phyloP scores from a whole-genome alignment of 2,888 invertebrate genomes.

The Deladenus siricidicola region DNA sequence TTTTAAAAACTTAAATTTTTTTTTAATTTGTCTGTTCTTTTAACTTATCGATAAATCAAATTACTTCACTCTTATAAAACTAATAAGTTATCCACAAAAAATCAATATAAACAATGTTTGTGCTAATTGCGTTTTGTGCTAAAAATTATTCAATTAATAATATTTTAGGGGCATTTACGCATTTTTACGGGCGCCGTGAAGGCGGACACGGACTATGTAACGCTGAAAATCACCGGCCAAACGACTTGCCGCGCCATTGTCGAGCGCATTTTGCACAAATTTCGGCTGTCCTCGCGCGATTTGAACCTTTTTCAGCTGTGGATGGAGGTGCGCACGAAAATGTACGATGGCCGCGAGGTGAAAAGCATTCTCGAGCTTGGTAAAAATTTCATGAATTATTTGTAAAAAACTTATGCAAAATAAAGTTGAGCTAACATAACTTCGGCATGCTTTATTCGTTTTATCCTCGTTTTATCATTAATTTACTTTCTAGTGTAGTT shows the following conservation, averaged over 20 bases:
- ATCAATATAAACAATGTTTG: background rate
- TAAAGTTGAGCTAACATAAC: too few relatives aligned
- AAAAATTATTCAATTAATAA: background rate
- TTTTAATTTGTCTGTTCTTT: too few relatives aligned
- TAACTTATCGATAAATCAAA: background rate
- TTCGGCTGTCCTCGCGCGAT: constrained; percentile 59
- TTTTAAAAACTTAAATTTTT: too few relatives aligned
- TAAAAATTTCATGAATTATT: constrained; percentile 2
- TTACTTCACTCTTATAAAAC: background rate
- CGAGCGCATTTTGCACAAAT: constrained; percentile 73
- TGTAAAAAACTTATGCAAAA: background rate
- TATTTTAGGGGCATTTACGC: constrained; percentile 76
- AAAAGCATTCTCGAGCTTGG: constrained; percentile 29
- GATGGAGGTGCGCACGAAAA: constrained; percentile 60
- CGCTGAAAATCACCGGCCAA: constrained; percentile 77
- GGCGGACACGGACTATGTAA: constrained; percentile 90
- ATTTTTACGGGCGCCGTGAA: constrained; percentile 80
- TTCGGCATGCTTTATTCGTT: too few relatives aligned
- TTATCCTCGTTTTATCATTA: too few relatives aligned
- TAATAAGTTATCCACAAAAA: background rate
- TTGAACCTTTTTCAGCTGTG: constrained; percentile 83
- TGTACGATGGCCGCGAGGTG: constrained; percentile 16
- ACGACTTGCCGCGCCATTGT: constrained; percentile 74
- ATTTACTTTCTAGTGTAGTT: too few relatives aligned
- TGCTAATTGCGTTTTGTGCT: background rate